Base-by-base conservation (phyloP, 37 sponge, comb jelly and placozoan species). In the Beroe ovata region DNA sequence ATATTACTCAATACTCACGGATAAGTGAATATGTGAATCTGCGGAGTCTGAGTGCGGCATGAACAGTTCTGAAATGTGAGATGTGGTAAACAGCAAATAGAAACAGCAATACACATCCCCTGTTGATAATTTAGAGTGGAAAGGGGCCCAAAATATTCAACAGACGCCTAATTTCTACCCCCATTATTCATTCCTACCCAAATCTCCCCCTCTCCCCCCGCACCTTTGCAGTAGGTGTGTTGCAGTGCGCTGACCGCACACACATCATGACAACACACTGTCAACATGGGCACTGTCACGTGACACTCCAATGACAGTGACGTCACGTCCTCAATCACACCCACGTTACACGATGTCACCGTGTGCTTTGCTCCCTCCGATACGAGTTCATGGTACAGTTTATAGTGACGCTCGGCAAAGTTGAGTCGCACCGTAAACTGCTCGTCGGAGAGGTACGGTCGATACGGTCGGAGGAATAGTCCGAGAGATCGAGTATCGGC, bases 401-500 rank as follows among this genome's bases (percentile, higher is more conserved):
- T 0, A 54, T 40, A 77, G 54, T 19, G 8, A 1, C 8, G 36
- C 32, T 26, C 18, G 26, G 8, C 14, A 4, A 42, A 42, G 28
- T 23, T 39, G 23, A 77, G 28, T 26, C 28, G 0, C 54, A 77
- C 84, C 0, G 54, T 42, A 36, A 42, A 77, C 54, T 77, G 84
- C 20, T 38, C 28, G 1, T 41, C 28, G 41, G n/a, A 42, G 3
- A 77, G 4, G 54, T 25, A 77, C 25, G 84, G 84, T 25, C 41
- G 84, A 54, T 77, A 77, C 54, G 84, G 84, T 8, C 84, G 84
- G 22, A 77, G 84, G 54, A 77, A 77, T 14, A 77, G 84, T 0
- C 84, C 84, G 23, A 77, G 54, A n/a, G 84, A 77, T 0, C 54
- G 54, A 3, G 41, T 20, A 20, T 77, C 84, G 1, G 8, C n/a